These are phyloP conservation scores for Drosophila eugracilis DNA, from an alignment of 1,140 invertebrate species.

Conservation along the genomic window DNA sequence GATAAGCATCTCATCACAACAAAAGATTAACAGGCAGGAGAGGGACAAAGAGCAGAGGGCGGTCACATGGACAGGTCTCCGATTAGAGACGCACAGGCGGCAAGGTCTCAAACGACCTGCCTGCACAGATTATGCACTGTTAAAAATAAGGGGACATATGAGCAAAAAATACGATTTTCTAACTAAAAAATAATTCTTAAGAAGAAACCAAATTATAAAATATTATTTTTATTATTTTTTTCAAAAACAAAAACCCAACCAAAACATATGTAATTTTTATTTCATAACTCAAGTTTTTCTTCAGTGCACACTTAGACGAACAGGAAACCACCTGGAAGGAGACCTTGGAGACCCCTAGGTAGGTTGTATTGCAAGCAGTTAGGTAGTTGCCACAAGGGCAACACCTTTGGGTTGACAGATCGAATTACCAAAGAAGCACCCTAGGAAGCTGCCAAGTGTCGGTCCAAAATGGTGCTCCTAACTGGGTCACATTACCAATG, in stretches of 20 bases:
- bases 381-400: conserved; percentile 31
- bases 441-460: conserved; percentile 34
- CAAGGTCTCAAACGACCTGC: conserved; percentile 1
- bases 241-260: too few relatives aligned
- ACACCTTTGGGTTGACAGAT: conserved; percentile 40
- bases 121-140: conserved; percentile 33
- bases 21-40: conserved; percentile 70
- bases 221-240: too few relatives aligned
- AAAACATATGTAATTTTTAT: too few relatives aligned
- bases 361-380: conserved; percentile 24
- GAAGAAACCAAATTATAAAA: too few relatives aligned
- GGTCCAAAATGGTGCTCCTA: too few relatives aligned
- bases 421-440: conserved; percentile 32
- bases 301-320: conserved; percentile 9
- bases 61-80: conserved; percentile 22
- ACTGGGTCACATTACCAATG: conserved; percentile 39
- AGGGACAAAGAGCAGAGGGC: conserved; percentile 30
- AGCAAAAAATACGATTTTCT: not conserved
- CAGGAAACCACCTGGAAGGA: conserved; percentile 13
- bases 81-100: conserved; percentile 32
- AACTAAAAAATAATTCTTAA: not conserved
- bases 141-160: not conserved
- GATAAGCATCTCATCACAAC: conserved; percentile 72
- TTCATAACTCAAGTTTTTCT: not conserved
- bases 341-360: conserved; percentile 35